Percentiles rank a stretch among this genome's conserved stretches.
These are phyloP conservation scores for Drosophila bunnanda DNA, from an alignment of 2,888 invertebrate species.

Conservation along the genomic window DNA sequence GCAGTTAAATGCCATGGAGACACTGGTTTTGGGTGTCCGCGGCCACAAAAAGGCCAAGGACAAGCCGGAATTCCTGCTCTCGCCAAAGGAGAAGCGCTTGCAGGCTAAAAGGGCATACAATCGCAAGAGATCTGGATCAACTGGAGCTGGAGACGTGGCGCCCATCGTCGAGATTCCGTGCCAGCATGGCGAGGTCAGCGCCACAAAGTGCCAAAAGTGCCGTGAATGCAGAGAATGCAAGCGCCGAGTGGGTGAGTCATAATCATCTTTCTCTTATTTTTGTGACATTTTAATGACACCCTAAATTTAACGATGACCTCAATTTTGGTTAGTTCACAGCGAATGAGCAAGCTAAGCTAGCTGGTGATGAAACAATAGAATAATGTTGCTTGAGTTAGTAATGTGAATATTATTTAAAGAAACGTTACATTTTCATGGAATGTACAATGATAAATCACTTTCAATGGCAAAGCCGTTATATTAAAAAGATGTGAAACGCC, in stretches of 20 bases:
- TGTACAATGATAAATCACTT: too few species aligned
- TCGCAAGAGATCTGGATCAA: conserved; percentile 42
- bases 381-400: not conserved
- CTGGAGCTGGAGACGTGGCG: not conserved
- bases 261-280: not conserved
- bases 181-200: conserved; percentile 7
- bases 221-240: conserved; percentile 76
- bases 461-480: too few species aligned
- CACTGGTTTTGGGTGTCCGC: conserved; percentile 60
- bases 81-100: conserved; percentile 81
- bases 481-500: not conserved
- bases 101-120: conserved; percentile 64
- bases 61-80: conserved; percentile 76
- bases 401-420: not conserved
- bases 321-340: not conserved
- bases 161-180: not conserved
- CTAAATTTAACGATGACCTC: not conserved
- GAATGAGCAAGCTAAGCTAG: not conserved
- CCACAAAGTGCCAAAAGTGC: conserved; percentile 28
- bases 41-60: conserved; percentile 79
- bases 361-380: not conserved
- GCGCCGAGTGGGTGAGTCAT: conserved; percentile 69
- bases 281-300: too few species aligned
- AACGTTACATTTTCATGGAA: not conserved
- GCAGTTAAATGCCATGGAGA: conserved; percentile 68